A percentile compares a stretch with the other conserved stretches of the same genome.
phyloP scores from a whole-genome alignment of 2,113 vertebrate genomes.

The Morphnarchus princeps region DNA sequence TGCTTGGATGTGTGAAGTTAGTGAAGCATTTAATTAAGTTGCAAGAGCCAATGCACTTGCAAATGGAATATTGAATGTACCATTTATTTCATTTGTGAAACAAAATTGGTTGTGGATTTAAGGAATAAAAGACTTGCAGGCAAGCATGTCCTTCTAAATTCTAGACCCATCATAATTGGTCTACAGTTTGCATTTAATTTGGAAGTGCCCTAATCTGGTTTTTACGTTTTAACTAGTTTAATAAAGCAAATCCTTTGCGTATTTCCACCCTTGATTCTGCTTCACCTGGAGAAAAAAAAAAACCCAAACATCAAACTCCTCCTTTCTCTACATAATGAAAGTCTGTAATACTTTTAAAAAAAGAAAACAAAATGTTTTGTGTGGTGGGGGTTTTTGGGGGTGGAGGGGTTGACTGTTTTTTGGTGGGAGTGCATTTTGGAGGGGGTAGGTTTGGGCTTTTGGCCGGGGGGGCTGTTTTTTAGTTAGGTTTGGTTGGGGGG shows the following conservation, averaged over 20 bases:
- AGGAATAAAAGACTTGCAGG: neutral
- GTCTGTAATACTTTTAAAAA: neutral
- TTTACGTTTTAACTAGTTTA: neutral
- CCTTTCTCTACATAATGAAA: neutral
- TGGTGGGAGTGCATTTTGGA: neutral
- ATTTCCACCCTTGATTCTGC: neutral
- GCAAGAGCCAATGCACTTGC: neutral
- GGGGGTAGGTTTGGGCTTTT: rapidly evolving
- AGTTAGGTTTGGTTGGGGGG: neutral
- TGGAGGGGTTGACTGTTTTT: neutral
- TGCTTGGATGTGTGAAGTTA: neutral
- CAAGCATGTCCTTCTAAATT: neutral
- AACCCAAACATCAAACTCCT: rapidly evolving
- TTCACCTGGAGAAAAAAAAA: neutral
- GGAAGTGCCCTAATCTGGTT: neutral
- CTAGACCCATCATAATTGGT: neutral
- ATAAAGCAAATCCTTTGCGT: neutral
- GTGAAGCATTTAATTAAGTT: conserved; percentile 29
- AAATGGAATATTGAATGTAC: neutral
- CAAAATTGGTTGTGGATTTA: neutral
- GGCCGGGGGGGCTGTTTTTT: rapidly evolving
- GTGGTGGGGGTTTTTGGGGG: rapidly evolving
- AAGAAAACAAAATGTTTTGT: neutral
- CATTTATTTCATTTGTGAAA: neutral
- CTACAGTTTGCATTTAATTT: neutral